Conservation (phyloP, 2,888 invertebrate genomes). For the Sclerodermus sp. region DNA sequence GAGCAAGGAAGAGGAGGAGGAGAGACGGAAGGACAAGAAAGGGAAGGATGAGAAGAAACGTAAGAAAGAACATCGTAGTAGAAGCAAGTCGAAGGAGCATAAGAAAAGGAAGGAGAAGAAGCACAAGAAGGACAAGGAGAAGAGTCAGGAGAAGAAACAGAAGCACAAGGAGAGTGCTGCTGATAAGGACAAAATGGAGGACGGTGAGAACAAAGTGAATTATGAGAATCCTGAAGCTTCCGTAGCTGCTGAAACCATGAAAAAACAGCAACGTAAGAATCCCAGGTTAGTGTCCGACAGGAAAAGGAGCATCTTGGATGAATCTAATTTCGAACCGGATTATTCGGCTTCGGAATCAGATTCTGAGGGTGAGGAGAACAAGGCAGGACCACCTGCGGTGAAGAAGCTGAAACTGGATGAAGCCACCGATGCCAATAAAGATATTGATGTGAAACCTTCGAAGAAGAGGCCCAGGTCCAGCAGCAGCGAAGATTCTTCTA, state of each 20-base stretch:
- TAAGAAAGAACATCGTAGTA: slow-evolving; percentile 50
- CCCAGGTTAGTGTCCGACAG: slow-evolving; percentile 60
- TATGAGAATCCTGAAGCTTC: slow-evolving; percentile 29
- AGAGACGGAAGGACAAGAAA: slow-evolving; percentile 40
- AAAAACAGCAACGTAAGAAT: slow-evolving; percentile 44
- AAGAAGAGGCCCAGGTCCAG: slow-evolving; percentile 56
- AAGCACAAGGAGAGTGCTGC: slow-evolving; percentile 48
- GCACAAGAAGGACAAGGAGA: slow-evolving; percentile 57
- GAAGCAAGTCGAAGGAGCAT: slow-evolving; percentile 49
- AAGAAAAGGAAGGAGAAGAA: slow-evolving; percentile 58
- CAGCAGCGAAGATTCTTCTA: slow-evolving; percentile 61
- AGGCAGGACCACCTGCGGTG: slow-evolving; percentile 26
- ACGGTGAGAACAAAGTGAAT: slow-evolving; percentile 27
- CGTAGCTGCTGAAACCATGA: slow-evolving; percentile 31
- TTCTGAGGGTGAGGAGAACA: slow-evolving; percentile 61
- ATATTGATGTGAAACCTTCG: slow-evolving; percentile 52
- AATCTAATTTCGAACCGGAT: slow-evolving; percentile 75
- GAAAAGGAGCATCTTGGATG: slow-evolving; percentile 71
- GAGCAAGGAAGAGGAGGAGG: slow-evolving; percentile 40
- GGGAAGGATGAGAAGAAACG: slow-evolving; percentile 42
- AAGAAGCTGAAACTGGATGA: slow-evolving; percentile 43
- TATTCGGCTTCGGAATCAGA: slow-evolving; percentile 72
- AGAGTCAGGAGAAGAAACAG: slow-evolving; percentile 49
- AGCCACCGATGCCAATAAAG: slow-evolving; percentile 30
- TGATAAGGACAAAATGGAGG: slow-evolving; percentile 31